These are phyloP conservation scores for Tinamus guttatus DNA, from an alignment of 2,113 vertebrate species.

Conservation along the genomic window DNA sequence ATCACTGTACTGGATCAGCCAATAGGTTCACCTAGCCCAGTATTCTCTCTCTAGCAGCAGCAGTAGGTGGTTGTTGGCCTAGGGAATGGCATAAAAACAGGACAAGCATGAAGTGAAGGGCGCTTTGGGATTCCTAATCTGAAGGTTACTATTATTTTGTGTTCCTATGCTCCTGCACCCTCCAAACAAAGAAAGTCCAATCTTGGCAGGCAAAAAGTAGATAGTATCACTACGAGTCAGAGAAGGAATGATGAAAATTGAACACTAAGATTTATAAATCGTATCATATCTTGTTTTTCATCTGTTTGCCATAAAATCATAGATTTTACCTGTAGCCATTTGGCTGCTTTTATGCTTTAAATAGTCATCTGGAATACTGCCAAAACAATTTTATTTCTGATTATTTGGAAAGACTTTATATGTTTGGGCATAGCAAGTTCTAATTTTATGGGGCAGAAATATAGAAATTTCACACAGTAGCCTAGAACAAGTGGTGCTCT, in stretches of 20 bases:
- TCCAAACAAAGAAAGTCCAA: not conserved
- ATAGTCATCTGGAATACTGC: not conserved
- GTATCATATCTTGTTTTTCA: not conserved
- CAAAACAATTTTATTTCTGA: not conserved
- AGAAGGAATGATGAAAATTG: not conserved
- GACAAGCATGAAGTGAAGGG: not conserved
- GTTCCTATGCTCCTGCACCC: accelerated
- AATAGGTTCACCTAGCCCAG: not conserved
- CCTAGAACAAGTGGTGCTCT: not conserved
- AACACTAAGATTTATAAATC: not conserved
- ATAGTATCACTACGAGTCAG: not conserved
- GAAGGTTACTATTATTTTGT: not conserved
- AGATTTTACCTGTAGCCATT: not conserved
- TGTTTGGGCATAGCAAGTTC: not conserved
- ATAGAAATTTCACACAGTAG: not conserved
- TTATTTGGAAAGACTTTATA: not conserved
- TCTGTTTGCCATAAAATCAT: not conserved
- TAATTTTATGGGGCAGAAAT: not conserved
- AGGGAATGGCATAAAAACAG: not conserved
- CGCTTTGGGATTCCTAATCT: not conserved
- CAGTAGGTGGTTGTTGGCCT: not conserved
- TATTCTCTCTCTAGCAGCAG: not conserved
- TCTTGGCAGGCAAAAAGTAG: not conserved
- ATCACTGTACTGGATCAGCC: not conserved
- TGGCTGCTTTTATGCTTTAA: not conserved